Percentiles rank a stretch among this genome's conserved stretches.
These are phyloP conservation scores for Drosophila auraria DNA, from an alignment of 1,140 invertebrate species.

Conservation along the genomic window DNA sequence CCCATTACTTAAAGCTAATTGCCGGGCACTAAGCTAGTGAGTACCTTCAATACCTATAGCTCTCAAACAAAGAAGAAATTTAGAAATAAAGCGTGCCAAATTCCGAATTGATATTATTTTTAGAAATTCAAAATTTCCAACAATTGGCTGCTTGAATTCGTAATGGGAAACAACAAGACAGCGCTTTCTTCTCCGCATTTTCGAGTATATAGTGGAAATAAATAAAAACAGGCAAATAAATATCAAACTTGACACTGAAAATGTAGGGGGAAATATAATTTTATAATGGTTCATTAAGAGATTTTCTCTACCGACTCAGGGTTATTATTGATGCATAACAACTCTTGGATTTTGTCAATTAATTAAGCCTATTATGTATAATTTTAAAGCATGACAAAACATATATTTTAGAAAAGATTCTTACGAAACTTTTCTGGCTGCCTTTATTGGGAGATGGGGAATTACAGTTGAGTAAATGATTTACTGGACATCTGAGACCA, in stretches of 20 bases:
- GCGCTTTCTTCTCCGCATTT: conserved; percentile 6
- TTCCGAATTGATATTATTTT: conserved; percentile 16
- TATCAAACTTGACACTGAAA: conserved; percentile 74
- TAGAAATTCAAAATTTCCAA: conserved; percentile 27
- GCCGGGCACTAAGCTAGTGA: conserved; percentile 3
- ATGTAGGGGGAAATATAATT: conserved; percentile 44
- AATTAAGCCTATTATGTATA: conserved; percentile 22
- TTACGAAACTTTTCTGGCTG: no score
- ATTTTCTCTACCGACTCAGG: conserved; percentile 53
- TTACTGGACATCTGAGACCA: no score
- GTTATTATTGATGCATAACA: conserved; percentile 51
- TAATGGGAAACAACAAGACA: conserved; percentile 16
- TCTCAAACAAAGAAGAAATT: conserved; percentile 4
- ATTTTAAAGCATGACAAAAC: conserved; percentile 2
- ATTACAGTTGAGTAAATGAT: background rate
- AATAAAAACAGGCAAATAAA: conserved; percentile 68
- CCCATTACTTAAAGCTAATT: conserved; percentile 62
- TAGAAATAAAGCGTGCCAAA: conserved; percentile 28
- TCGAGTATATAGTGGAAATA: conserved; percentile 18
- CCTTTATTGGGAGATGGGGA: conserved; percentile 1
- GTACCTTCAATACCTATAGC: background rate
- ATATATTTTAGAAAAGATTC: background rate
- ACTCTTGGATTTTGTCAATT: conserved; percentile 31
- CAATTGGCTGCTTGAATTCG: conserved; percentile 17
- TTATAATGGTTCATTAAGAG: conserved; percentile 64